Evolutionary conservation across 2,888 invertebrate genomes (phyloP).

Genomic region (Eristalinus sepulchralis): DNA sequence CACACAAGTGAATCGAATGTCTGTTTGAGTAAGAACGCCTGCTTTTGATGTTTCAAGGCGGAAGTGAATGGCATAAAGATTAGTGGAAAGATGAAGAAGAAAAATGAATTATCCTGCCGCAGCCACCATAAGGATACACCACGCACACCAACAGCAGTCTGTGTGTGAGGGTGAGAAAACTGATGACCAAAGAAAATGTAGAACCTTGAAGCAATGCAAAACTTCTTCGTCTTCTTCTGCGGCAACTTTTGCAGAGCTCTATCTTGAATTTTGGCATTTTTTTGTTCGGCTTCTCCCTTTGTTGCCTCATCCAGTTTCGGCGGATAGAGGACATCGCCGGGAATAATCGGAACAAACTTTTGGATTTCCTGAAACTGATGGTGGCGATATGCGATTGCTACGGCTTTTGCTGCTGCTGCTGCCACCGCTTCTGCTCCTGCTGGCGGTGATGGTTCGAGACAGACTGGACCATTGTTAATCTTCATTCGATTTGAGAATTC

Average conservation of each 20-base stretch:
- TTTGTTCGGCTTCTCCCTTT: not conserved
- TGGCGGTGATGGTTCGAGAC: constrained; percentile 2
- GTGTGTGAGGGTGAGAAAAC: constrained; percentile 4
- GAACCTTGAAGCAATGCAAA: constrained; percentile 62
- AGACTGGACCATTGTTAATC: constrained; percentile 52
- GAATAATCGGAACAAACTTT: constrained; percentile 70
- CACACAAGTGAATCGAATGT: constrained; percentile 25
- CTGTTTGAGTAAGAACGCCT: constrained; percentile 66
- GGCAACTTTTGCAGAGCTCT: constrained; percentile 19
- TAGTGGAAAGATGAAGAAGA: constrained; percentile 62
- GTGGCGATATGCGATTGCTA: not conserved
- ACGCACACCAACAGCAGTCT: constrained; percentile 9
- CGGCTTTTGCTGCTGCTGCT: not conserved
- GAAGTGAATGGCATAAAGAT: constrained; percentile 69
- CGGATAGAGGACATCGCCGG: constrained; percentile 54
- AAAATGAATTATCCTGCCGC: constrained; percentile 69
- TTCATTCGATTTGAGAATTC: constrained; percentile 64
- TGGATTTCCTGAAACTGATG: constrained; percentile 65
- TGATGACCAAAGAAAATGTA: constrained; percentile 64
- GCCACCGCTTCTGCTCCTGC: not conserved
- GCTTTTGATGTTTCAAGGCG: constrained; percentile 66
- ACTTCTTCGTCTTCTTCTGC: constrained; percentile 50
- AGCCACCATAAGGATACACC: constrained; percentile 32
- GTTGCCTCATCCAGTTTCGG: constrained; percentile 22
- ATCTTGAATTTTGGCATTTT: not conserved